These are phyloP conservation scores for Dryobates pubescens DNA, from an alignment of 2,797 vertebrate species.

Conservation along the genomic window DNA sequence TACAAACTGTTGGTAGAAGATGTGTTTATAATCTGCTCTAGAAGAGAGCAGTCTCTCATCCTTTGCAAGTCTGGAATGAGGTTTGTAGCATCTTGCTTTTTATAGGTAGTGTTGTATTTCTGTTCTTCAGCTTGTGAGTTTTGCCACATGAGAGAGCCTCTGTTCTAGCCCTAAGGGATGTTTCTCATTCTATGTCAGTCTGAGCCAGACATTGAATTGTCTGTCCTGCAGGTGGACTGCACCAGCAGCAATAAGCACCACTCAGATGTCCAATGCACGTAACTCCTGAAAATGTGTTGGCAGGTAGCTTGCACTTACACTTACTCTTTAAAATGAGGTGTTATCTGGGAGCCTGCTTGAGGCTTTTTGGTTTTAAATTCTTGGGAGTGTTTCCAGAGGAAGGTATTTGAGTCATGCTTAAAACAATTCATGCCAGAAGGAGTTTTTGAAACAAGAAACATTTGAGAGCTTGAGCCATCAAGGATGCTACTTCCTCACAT, in stretches of 20 bases:
- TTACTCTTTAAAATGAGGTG: not conserved
- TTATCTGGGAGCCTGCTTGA: not conserved
- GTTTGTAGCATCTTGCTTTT: not conserved
- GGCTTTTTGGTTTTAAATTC: not conserved
- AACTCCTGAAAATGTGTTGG: not conserved
- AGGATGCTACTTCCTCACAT: accelerated
- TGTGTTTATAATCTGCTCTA: not conserved
- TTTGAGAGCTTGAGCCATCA: not conserved
- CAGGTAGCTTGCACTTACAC: not conserved
- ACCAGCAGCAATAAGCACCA: not conserved
- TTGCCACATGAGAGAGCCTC: not conserved
- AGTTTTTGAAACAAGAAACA: not conserved
- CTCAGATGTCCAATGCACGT: accelerated
- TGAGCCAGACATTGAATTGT: not conserved
- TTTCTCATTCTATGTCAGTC: not conserved
- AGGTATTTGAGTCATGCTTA: not conserved
- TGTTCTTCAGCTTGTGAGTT: not conserved
- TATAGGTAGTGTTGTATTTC: not conserved
- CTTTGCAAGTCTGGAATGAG: not conserved
- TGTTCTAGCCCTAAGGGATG: not conserved
- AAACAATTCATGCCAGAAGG: not conserved
- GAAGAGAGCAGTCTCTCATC: not conserved
- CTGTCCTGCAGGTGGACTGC: not conserved
- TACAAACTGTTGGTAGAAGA: not conserved
- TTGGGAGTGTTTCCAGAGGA: not conserved